Evolutionary conservation across 2,797 vertebrate genomes (phyloP).

Genomic region (Urophycis tenuis): DNA sequence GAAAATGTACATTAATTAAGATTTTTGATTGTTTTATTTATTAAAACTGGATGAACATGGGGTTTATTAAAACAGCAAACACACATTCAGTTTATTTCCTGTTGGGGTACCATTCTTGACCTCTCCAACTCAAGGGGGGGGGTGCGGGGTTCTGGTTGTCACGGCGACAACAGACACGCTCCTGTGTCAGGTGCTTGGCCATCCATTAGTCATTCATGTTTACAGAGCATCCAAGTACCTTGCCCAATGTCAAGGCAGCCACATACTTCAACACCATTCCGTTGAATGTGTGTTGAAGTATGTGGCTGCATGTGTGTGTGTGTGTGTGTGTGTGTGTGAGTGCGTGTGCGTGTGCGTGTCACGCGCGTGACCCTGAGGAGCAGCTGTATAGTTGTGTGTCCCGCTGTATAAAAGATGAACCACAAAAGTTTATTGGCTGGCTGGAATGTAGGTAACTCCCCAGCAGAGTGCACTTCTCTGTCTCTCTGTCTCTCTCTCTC

Average conservation of each 20-base stretch:
- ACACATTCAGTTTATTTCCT: background rate
- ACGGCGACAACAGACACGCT: background rate
- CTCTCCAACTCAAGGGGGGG: too few species aligned
- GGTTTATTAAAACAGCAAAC: too few species aligned
- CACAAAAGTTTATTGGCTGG: background rate
- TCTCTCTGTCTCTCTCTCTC: background rate
- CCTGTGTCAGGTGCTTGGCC: background rate
- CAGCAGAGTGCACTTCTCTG: background rate
- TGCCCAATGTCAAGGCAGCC: background rate
- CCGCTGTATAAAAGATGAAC: background rate
- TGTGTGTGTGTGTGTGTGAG: background rate
- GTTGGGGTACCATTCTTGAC: too few species aligned
- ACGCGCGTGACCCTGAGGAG: too few species aligned
- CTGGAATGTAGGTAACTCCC: constrained; percentile 1
- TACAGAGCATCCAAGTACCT: background rate
- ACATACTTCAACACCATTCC: background rate
- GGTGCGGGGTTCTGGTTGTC: background rate
- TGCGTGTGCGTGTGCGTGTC: too few species aligned
- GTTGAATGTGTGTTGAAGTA: background rate
- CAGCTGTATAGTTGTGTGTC: background rate
- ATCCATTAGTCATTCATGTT: background rate
- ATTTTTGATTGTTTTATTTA: too few species aligned
- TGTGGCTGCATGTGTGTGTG: background rate
- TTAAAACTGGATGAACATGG: too few species aligned
- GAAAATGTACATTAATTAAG: too few species aligned